phyloP scores from a whole-genome alignment of 2,113 vertebrate species.

The Setophaga coronata region DNA sequence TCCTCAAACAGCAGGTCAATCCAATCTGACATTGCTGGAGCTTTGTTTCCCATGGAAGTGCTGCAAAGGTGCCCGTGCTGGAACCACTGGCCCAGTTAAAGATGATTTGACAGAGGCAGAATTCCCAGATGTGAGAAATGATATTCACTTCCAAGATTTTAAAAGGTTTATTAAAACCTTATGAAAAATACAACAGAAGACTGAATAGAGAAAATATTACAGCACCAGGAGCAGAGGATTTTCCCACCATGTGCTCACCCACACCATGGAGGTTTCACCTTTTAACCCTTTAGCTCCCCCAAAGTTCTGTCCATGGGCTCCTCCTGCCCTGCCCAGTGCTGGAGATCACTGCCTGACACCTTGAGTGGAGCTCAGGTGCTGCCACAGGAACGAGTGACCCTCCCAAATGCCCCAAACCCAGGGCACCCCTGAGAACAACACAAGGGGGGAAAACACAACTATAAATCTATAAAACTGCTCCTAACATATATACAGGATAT shows the following conservation, averaged over 20 bases:
- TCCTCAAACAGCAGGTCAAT: neutral
- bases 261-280: neutral
- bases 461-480: neutral
- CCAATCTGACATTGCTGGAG: fast-evolving
- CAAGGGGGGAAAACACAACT: neutral
- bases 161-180: neutral
- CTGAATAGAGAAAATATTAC: neutral
- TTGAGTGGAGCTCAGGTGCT: neutral
- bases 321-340: neutral
- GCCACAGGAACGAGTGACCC: neutral
- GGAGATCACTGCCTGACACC: neutral
- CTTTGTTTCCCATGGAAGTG: neutral
- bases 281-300: neutral
- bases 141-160: neutral
- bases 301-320: neutral
- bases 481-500: neutral
- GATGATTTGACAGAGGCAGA: neutral
- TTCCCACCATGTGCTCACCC: neutral
- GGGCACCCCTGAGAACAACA: neutral
- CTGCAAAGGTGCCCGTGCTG: neutral
- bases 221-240: neutral
- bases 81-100: neutral
- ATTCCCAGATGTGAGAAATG: neutral
- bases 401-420: neutral
- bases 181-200: neutral